Evolutionary conservation across 2,888 invertebrate species (phyloP), one percentile per base, ranked within the genome.

Genomic region (Tortrix viridana): DNA sequence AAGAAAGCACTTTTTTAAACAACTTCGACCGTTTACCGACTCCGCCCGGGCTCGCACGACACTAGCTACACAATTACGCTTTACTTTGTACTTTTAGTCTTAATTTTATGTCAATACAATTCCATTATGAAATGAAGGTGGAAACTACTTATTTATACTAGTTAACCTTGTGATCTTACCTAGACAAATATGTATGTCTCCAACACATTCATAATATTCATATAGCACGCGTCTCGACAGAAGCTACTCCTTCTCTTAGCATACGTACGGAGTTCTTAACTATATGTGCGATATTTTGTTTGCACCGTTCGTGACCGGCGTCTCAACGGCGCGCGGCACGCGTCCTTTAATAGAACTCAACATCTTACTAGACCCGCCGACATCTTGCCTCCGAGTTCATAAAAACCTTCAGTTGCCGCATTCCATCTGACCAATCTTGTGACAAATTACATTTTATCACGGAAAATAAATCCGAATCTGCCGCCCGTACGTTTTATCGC

Each of bases 251-350:
- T 38, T 43, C 48, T 38, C 20, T 54, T 43, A 48, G 26, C 53
- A 38, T 54, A 20, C 14, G 48, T 41, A 9, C 19, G 38, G 20
- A 43, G 26, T 54, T 47, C 19, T 44, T 47, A 60, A 3, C 7
- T 22, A n/a, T 14, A 41, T 26, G 38, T 46, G 41, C 23, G 22
- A 60, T 47, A 60, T 54, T 48, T 53, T 54, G 6, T 41, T 44
- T 44, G 16, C 16, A 19, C 12, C 9, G 26, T 32, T 26, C 32
- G 32, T 32, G 32, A 32, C 32, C 22, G 22, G 22, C 22, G 22
- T 26, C 26, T 3, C 2, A 22, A 22, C 22, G 4, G 22, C 22
- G 22, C 2, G 2, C 22, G 4, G 3, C 22, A 4, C 22, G 22
- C n/a, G n/a, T n/a, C n/a, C n/a, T n/a, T n/a, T n/a, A n/a, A n/a